These are phyloP conservation scores for Esox lucius DNA, from an alignment of 2,797 vertebrate species.

Conservation along the genomic window DNA sequence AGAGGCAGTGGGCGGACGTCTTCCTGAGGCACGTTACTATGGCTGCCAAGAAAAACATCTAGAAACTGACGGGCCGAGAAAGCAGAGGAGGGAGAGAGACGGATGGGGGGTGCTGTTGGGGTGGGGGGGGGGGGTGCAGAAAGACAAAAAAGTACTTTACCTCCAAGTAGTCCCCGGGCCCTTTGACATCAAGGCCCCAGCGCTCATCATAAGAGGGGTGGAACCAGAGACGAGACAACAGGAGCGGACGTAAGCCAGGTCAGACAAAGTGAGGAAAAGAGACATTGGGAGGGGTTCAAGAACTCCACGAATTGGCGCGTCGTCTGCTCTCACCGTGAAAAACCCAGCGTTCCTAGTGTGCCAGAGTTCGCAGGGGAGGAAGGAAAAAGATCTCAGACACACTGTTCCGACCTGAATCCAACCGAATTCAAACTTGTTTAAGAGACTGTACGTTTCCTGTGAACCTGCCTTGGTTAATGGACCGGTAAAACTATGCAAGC, in stretches of 20 bases:
- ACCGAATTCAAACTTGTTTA: not conserved
- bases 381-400: not conserved
- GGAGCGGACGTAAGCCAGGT: conserved; percentile 7
- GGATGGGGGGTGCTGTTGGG: not conserved
- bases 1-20: conserved; percentile 57
- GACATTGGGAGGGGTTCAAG: conserved; percentile 33
- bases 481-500: not conserved
- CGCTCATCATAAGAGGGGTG: not conserved
- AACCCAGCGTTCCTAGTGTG: not conserved
- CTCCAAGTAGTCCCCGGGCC: not conserved
- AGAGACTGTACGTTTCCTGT: not conserved
- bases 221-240: not conserved
- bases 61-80: conserved; percentile 22
- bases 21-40: conserved; percentile 48
- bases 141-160: not conserved
- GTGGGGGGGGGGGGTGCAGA: not conserved
- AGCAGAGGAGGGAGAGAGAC: not conserved
- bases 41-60: conserved; percentile 68
- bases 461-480: not conserved
- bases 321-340: not conserved
- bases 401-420: not conserved
- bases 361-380: conserved; percentile 5
- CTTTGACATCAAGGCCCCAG: not conserved
- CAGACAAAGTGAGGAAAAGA: conserved; percentile 28
- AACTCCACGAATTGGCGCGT: conserved; percentile 27